Evolutionary conservation across 2,113 vertebrate species (phyloP), one percentile per base, ranked within the genome.

Genomic region (Macaca mulatta): DNA sequence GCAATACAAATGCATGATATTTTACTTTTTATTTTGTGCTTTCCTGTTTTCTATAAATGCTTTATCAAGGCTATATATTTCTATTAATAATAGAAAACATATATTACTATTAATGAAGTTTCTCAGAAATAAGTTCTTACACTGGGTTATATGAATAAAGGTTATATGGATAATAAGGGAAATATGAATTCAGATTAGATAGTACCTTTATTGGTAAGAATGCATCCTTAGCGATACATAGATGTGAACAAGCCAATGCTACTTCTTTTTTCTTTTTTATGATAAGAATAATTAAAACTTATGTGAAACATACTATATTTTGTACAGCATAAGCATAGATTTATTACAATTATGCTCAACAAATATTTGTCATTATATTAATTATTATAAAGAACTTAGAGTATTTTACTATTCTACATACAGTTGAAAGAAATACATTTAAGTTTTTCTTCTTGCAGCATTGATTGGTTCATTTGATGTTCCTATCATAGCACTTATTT

Each of bases 341-440:
- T 83, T 95, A 57, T 93, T 96, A 27, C 72, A 94, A 94, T 85
- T 89, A 74, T 74, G 22, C 32, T 82, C 25, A 74, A 85, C 13
- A 59, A 59, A 81, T 59, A 85, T 96, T 93, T 91, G 8, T 72
- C 17, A 52, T 89, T 61, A 72, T 67, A 57, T 89, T 96, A 94
- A 94, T 96, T 96, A 85, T 77, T 92, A 83, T 89, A 59, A 95
- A n/a, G 4, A 2, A 48, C 6, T 72, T 96, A 64, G 10, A 27
- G 2, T 48, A 83, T 78, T 88, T 96, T 64, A 69, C 74, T 97
- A 79, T 83, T 92, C 17, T 16, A 79, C 11, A 69, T 82, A 55
- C 16, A 83, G 52, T 59, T 86, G 20, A 75, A 88, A 96, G 38
- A 18, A 69, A 91, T 91, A 57, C 2, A 82, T 94, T 82, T 96